phyloP scores from a whole-genome alignment of 2,113 vertebrate species.

The rabbit (Oryctolagus cuniculus) region mOryCun1.1 NC_091432.1:104535001-104535500 shows the following conservation, averaged over 20 bases:
- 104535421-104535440: neutral
- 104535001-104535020: constrained; percentile 68
- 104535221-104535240: neutral
- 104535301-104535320: neutral
- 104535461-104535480: neutral
- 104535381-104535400: neutral
- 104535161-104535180: neutral
- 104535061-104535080: neutral
- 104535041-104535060: constrained; percentile 44
- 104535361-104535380: neutral
- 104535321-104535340: neutral
- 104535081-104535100: neutral
- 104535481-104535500: neutral
- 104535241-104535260: neutral
- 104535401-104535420: neutral
- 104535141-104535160: neutral
- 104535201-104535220: neutral
- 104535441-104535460: neutral
- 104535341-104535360: neutral
- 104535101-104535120: neutral
- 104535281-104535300: neutral
- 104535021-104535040: constrained; percentile 56
- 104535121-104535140: neutral
- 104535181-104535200: neutral
- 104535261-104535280: neutral